Base-by-base conservation (phyloP, 2,888 invertebrate species). In the Andrena dorsata region DNA sequence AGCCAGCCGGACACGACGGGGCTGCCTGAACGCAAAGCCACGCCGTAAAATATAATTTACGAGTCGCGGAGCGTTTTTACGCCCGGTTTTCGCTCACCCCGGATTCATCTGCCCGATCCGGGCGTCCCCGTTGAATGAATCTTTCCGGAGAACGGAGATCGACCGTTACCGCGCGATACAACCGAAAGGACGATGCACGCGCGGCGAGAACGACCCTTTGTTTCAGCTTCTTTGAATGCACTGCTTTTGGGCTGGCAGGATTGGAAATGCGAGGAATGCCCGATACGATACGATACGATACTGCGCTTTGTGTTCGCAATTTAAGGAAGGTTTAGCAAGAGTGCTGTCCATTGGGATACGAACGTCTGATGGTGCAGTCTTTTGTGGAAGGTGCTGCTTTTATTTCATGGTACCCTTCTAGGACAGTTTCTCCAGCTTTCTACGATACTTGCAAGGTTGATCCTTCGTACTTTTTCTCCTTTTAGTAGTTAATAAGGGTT, bases 21-120 rank as follows among this genome's bases (percentile, higher is more conserved):
- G 60, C 35, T 65, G 68, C 56, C 13, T 71, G 75, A 77, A 85
- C 77, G 85, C 78, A 61, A 82, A 73, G 75, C 66, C 68, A 64
- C 77, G 79, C 83, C 79, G 85, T 89, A 89, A 90, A 87, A 88
- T 86, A 86, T 90, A 88, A 90, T 90, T 90, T 90, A 90, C 82
- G 88, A 90, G 81, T 83, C 71, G 69, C 73, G 79, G 76, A 76
- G 82, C 74, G 83, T 88, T 90, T 90, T 90, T 90, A 84, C 77
- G 84, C 71, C 56, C 80, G 80, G 68, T 75, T 82, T 73, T 72
- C 83, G 60, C 75, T 71, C 68, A 51, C 30, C 66, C 41, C 51
- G 73, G 65, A 76, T 76, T 87, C 82, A 78, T 73, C 83, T 82
- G 77, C 64, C 61, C 61, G 73, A 23, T 69, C 28, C 47, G 51